phyloP scores from a whole-genome alignment of 2,113 vertebrate genomes.

The Cariama cristata region DNA sequence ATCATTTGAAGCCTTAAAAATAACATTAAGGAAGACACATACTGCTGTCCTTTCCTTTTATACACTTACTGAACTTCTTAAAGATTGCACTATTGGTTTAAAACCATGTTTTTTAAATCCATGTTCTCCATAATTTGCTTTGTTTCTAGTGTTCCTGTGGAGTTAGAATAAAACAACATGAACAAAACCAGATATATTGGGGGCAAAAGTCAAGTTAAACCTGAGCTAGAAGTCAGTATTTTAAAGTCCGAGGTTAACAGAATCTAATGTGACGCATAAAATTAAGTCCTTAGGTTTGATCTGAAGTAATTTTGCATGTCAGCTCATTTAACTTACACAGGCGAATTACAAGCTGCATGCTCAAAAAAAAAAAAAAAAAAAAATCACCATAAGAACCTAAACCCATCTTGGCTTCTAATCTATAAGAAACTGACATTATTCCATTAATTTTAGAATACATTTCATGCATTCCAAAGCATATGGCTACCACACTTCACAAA shows the following conservation, averaged over 20 bases:
- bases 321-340: not conserved
- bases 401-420: not conserved
- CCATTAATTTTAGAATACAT: not conserved
- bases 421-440: not conserved
- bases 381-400: not conserved
- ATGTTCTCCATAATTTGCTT: not conserved
- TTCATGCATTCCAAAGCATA: not conserved
- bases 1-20: not conserved
- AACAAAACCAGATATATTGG: not conserved
- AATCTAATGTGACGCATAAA: not conserved
- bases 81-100: not conserved
- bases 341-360: not conserved
- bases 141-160: not conserved
- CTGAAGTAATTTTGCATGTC: not conserved
- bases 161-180: not conserved
- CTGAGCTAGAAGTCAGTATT: not conserved
- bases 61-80: not conserved
- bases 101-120: not conserved
- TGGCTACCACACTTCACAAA: not conserved
- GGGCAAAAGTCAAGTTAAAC: not conserved
- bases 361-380: not conserved
- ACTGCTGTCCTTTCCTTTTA: not conserved
- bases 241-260: not conserved
- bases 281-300: not conserved
- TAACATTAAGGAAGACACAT: not conserved